Conservation (phyloP, 1,140 invertebrate species). For the Odontomachus brunneus region DNA sequence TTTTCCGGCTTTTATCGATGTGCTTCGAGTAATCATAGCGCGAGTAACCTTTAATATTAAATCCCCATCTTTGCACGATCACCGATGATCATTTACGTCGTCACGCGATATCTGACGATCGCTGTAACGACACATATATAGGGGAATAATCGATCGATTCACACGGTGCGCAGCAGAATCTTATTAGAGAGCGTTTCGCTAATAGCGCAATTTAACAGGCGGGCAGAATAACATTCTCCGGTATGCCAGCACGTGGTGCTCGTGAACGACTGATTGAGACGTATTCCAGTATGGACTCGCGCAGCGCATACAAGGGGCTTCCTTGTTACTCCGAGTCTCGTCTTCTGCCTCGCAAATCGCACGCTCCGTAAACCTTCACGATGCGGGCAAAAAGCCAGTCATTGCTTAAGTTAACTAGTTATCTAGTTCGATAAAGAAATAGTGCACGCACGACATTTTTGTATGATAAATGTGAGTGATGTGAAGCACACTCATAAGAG, state of each 20-base stretch:
- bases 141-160: not conserved
- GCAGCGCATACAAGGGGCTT: constrained; percentile 67
- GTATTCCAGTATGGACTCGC: constrained; percentile 59
- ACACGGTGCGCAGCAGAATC: not conserved
- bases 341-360: constrained; percentile 59
- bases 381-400: constrained; percentile 60
- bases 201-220: constrained; percentile 20
- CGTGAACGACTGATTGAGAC: constrained; percentile 72
- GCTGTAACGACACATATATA: no score
- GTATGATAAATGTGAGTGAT: no score
- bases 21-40: not conserved
- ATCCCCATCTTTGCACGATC: no score
- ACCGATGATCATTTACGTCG: no score
- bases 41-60: not conserved
- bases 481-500: no score
- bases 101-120: no score
- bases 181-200: constrained; percentile 26
- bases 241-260: constrained; percentile 60
- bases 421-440: constrained; percentile 14
- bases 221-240: constrained; percentile 46
- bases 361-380: constrained; percentile 62
- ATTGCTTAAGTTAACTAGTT: constrained; percentile 57
- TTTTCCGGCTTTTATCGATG: no score
- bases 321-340: constrained; percentile 71
- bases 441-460: not conserved